Evolutionary conservation across 2,797 vertebrate genomes (phyloP).

Genomic region (Phyllotis vaccarum): DNA sequence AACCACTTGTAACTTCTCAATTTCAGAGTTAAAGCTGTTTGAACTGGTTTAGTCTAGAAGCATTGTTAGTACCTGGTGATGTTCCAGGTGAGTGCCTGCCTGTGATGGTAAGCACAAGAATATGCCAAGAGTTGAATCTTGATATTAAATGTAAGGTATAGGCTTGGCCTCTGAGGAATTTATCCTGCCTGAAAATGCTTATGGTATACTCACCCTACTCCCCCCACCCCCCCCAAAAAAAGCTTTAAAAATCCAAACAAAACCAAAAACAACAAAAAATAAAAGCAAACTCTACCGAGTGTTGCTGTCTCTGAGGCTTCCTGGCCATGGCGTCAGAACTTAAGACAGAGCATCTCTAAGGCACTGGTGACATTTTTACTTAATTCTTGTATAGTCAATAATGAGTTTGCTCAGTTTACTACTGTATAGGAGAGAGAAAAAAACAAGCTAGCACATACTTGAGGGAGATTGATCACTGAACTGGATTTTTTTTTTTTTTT

Average conservation of each 20-base stretch:
- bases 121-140: background rate
- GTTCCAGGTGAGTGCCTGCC: background rate
- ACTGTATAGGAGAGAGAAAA: background rate
- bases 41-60: background rate
- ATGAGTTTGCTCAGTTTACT: conserved; percentile 34
- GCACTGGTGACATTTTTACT: background rate
- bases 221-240: background rate
- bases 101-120: background rate
- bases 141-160: background rate
- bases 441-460: background rate
- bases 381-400: conserved; percentile 51
- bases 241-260: too few relatives aligned
- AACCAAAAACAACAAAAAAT: too few relatives aligned
- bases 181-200: conserved; percentile 16
- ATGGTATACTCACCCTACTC: background rate
- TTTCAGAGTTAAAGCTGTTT: conserved; percentile 52
- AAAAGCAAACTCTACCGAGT: background rate
- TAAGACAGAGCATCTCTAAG: background rate
- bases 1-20: conserved; percentile 15
- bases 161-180: background rate
- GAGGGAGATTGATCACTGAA: background rate
- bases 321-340: background rate
- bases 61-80: conserved; percentile 15
- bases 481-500: background rate
- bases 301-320: background rate